Evolutionary conservation across 2,797 vertebrate species (phyloP), one percentile per base, ranked within the genome.

Genomic region (Typhlichthys eigenmanni): DNA sequence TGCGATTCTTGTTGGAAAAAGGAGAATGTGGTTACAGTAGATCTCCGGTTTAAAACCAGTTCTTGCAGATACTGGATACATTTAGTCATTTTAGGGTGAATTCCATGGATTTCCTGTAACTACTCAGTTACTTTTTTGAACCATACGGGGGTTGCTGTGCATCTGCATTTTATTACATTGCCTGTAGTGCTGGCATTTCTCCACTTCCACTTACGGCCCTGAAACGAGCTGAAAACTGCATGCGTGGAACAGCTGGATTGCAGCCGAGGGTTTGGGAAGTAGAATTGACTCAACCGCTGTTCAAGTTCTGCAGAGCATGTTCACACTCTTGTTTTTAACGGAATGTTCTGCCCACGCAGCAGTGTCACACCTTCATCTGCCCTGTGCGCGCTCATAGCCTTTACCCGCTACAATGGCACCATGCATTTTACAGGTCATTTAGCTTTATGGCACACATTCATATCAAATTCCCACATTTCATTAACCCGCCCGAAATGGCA

Each of bases 381-480:
- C 57, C 60, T 43, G 29, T 47, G 10, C 68, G 47, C 64, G 57
- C 71, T 50, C 64, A 1, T 65, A 68, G 64, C 81, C 69, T 68
- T 74, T 71, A 58, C 77, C 71, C 76, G 79, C 70, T 68, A 46
- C 68, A 73, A 73, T 69, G 58, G 74, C 65, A 60, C 76, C 51
- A 73, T 29, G 63, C 74, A 62, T 34, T 71, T 77, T 43, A 55
- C 81, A 64, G 84, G 79, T 76, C 85, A 74, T 89, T 88, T 82
- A 78, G 78, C 81, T 86, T 89, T 85, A 90, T 69, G 66, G 70
- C 60, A 4, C 74, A 65, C 74, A 69, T 80, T 68, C 9, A 70
- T 73, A 81, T 81, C 80, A 72, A 79, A 78, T 84, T 81, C 81
- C 69, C 46, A 45, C 78, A 74, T 83, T 74, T 71, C 78, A 77